Conservation (phyloP, 2,888 invertebrate species). For the Eupeodes luniger region DNA sequence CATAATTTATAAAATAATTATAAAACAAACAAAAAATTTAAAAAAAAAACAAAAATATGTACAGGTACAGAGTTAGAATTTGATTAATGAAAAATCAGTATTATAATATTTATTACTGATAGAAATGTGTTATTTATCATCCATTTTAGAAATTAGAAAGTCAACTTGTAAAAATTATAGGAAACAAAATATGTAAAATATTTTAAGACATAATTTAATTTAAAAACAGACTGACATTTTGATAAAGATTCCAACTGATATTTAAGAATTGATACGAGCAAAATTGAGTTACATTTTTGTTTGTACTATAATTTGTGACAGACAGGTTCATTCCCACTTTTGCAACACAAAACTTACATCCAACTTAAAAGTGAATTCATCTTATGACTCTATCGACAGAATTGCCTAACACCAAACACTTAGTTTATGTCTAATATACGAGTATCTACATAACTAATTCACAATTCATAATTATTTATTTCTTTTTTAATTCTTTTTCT, state of each 20-base stretch:
- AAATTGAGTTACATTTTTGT: constrained; percentile 18
- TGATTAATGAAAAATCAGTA: constrained; percentile 16
- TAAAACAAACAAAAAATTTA: background rate
- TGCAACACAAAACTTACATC: background rate
- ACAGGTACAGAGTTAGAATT: constrained; percentile 42
- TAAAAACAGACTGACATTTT: constrained; percentile 66
- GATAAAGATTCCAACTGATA: constrained; percentile 52
- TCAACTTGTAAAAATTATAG: constrained; percentile 31
- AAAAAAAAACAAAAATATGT: constrained; percentile 11
- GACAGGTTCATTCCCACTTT: background rate
- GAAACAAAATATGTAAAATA: constrained; percentile 24
- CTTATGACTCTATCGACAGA: background rate
- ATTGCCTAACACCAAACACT: too few species aligned
- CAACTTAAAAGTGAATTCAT: background rate
- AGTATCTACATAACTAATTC: too few species aligned
- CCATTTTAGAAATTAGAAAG: constrained; percentile 10
- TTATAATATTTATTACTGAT: constrained; percentile 13
- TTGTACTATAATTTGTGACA: constrained; percentile 11
- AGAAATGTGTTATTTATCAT: constrained; percentile 20
- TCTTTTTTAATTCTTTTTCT: too few species aligned
- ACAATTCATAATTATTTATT: too few species aligned
- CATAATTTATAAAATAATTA: background rate
- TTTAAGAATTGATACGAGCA: constrained; percentile 43
- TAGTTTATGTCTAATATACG: too few species aligned
- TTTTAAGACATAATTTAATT: constrained; percentile 47